phyloP scores from a whole-genome alignment of 2,888 invertebrate species.

The Pterostichus niger region DNA sequence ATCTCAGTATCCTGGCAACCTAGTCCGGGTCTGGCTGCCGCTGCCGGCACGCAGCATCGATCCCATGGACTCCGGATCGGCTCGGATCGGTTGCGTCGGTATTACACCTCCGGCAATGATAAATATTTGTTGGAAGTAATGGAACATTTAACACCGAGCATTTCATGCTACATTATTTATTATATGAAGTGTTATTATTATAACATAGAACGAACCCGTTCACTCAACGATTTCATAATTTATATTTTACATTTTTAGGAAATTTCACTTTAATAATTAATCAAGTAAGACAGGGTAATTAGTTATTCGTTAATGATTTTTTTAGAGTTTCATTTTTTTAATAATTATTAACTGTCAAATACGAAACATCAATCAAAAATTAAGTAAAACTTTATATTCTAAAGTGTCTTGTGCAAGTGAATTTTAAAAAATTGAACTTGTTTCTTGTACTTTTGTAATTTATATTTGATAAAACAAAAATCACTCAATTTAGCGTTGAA shows the following conservation, averaged over 20 bases:
- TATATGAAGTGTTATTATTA: slow-evolving; percentile 42
- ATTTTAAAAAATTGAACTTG: slow-evolving; percentile 20
- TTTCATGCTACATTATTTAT: slow-evolving; percentile 48
- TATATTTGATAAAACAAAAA: too few relatives aligned
- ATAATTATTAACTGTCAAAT: slow-evolving; percentile 58
- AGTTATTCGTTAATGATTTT: slow-evolving; percentile 58
- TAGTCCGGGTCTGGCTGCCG: too few relatives aligned
- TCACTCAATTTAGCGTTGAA: too few relatives aligned
- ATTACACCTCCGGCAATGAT: slow-evolving; percentile 49
- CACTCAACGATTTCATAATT: slow-evolving; percentile 2
- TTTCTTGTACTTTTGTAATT: background rate
- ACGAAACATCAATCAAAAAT: slow-evolving; percentile 53
- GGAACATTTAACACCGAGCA: slow-evolving; percentile 38
- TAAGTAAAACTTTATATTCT: slow-evolving; percentile 40
- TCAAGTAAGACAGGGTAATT: slow-evolving; percentile 53
- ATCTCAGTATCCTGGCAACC: too few relatives aligned
- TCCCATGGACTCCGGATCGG: slow-evolving; percentile 14
- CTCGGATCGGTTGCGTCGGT: slow-evolving; percentile 30
- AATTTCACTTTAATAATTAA: slow-evolving; percentile 47
- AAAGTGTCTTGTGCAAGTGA: slow-evolving; percentile 8
- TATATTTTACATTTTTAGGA: slow-evolving; percentile 34
- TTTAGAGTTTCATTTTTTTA: slow-evolving; percentile 44
- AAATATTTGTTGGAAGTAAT: slow-evolving; percentile 54
- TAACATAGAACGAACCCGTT: slow-evolving; percentile 7
- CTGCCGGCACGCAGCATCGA: slow-evolving; percentile 2